Conservation (phyloP, 2,888 invertebrate species). For the Pollenia amentaria region DNA sequence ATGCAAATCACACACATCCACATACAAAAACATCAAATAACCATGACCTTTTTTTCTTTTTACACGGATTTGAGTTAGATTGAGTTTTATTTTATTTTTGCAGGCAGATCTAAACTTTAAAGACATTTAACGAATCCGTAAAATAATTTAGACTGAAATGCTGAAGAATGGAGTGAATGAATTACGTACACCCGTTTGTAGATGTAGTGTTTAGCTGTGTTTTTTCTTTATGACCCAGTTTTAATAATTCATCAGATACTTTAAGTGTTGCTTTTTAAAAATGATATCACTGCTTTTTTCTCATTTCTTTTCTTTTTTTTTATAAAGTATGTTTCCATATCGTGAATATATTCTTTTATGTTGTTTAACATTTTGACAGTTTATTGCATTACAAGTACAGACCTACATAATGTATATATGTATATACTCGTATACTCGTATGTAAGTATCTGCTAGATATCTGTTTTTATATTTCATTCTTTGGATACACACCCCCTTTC, state of each 20-base stretch:
- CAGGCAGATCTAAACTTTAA: slow-evolving; percentile 21
- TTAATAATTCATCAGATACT: slow-evolving; percentile 59
- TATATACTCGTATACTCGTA: neutral
- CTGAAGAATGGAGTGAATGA: slow-evolving; percentile 39
- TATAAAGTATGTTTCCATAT: neutral
- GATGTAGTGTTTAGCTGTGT: slow-evolving; percentile 10
- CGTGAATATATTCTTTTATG: slow-evolving; percentile 19
- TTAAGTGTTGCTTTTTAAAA: slow-evolving; percentile 53
- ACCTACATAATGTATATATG: neutral
- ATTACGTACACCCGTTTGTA: neutral
- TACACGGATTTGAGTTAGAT: slow-evolving; percentile 18
- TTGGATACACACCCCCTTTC: slow-evolving; percentile 43
- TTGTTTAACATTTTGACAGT: slow-evolving; percentile 48
- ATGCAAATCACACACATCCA: neutral
- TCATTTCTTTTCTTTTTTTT: neutral
- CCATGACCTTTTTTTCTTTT: slow-evolving; percentile 62
- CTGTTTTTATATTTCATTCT: slow-evolving; percentile 14
- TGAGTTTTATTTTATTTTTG: slow-evolving; percentile 12
- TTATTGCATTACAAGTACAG: slow-evolving; percentile 46
- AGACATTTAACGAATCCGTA: slow-evolving; percentile 15
- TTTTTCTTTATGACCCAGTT: slow-evolving; percentile 65
- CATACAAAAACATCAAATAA: slow-evolving; percentile 31
- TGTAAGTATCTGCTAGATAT: slow-evolving; percentile 10
- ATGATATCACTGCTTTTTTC: slow-evolving; percentile 47
- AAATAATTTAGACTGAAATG: neutral